Conservation (phyloP, 2,888 invertebrate species). For the Trichopria drosophilae region DNA sequence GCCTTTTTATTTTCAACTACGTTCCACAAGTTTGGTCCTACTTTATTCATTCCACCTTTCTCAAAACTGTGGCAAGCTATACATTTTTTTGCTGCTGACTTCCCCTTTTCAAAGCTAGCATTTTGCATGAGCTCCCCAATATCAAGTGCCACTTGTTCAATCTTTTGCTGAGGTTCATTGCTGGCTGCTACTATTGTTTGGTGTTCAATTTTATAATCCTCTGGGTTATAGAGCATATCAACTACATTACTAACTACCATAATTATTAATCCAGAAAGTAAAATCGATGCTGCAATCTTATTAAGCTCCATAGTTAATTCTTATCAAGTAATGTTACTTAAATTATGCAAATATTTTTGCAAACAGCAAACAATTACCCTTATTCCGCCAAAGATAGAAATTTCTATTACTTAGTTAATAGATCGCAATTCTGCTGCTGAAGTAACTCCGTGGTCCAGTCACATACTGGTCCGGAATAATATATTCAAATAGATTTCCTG, state of each 20-base stretch:
- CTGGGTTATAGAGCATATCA: slow-evolving; percentile 19
- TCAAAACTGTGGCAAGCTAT: slow-evolving; percentile 22
- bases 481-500: too few species aligned
- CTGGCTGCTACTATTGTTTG: slow-evolving; percentile 16
- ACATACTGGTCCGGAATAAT: too few species aligned
- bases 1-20: slow-evolving; percentile 23
- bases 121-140: slow-evolving; percentile 22
- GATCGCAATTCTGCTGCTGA: too few species aligned
- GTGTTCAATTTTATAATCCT: slow-evolving; percentile 22
- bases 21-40: slow-evolving; percentile 24
- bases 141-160: slow-evolving; percentile 22
- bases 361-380: slow-evolving; percentile 19
- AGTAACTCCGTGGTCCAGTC: too few species aligned
- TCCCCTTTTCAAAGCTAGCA: slow-evolving; percentile 21
- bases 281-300: slow-evolving; percentile 23
- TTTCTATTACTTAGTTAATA: too few species aligned
- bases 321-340: slow-evolving; percentile 19
- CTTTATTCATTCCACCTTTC: slow-evolving; percentile 25
- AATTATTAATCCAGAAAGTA: slow-evolving; percentile 22
- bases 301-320: slow-evolving; percentile 21
- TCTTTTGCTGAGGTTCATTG: slow-evolving; percentile 22
- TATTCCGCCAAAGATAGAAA: slow-evolving; percentile 17
- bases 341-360: slow-evolving; percentile 19
- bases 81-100: slow-evolving; percentile 23
- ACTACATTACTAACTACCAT: slow-evolving; percentile 22